Conservation (phyloP, 2,888 invertebrate species). For the Cantharis nigra region DNA sequence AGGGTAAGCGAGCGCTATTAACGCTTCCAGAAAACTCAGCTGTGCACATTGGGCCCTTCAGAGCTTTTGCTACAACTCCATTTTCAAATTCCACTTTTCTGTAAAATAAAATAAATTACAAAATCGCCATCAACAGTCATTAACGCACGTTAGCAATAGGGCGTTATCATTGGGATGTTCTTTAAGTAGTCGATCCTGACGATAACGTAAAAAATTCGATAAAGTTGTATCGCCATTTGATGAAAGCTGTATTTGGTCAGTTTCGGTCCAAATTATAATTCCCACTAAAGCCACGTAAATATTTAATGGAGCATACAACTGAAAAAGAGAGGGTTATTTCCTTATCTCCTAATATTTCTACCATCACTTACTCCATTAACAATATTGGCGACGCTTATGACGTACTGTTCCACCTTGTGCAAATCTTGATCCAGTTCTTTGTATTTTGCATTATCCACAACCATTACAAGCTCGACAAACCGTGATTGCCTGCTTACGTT, state of each 20-base stretch:
- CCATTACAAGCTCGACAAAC: slow-evolving; percentile 87
- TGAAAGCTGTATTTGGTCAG: slow-evolving; percentile 81
- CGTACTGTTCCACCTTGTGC: slow-evolving; percentile 75
- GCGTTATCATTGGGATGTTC: slow-evolving; percentile 96
- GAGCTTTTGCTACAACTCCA: slow-evolving; percentile 96
- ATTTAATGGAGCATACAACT: slow-evolving; percentile 94
- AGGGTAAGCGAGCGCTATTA: slow-evolving; percentile 86
- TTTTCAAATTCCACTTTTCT: slow-evolving; percentile 87
- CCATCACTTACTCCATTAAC: slow-evolving; percentile 83
- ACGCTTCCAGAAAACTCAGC: slow-evolving; percentile 96
- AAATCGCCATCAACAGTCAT: slow-evolving; percentile 38
- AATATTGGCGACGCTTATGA: slow-evolving; percentile 93
- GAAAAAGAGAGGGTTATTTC: slow-evolving; percentile 33
- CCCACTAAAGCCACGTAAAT: slow-evolving; percentile 97
- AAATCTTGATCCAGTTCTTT: slow-evolving; percentile 76
- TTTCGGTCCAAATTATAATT: slow-evolving; percentile 92
- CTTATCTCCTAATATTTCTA: neutral
- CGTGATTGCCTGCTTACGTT: slow-evolving; percentile 84
- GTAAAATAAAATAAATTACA: slow-evolving; percentile 25
- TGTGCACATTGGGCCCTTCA: slow-evolving; percentile 97
- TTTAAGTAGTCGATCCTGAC: slow-evolving; percentile 75
- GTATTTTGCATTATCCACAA: slow-evolving; percentile 86
- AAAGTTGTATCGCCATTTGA: slow-evolving; percentile 87
- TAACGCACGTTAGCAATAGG: slow-evolving; percentile 86
- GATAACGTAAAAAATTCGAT: slow-evolving; percentile 87